Evolutionary conservation across 2,888 invertebrate species (phyloP).

Genomic region (Hymenopus coronatus): DNA sequence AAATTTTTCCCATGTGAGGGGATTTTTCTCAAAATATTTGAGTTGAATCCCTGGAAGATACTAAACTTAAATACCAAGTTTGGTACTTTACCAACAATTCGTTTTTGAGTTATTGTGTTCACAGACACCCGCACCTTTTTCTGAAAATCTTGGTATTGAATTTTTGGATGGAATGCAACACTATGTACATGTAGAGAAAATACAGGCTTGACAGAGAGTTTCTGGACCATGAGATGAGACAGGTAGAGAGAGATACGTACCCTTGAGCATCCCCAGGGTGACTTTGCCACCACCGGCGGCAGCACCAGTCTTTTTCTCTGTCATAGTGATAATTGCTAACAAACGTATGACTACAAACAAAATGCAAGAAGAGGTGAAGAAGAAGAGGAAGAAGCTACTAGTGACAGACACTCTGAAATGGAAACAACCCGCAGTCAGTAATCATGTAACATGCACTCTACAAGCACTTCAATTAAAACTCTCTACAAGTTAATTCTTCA

Average conservation of each 20-base stretch:
- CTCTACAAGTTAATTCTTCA: not conserved
- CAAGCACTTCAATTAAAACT: not conserved
- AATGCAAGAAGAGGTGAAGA: not conserved
- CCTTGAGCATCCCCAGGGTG: constrained; percentile 46
- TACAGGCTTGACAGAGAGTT: not conserved
- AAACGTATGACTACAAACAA: not conserved
- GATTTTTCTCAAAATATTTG: too few relatives aligned
- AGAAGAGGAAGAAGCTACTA: not conserved
- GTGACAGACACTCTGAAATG: not conserved
- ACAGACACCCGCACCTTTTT: too few relatives aligned
- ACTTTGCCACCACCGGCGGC: constrained; percentile 45
- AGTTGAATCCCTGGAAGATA: too few relatives aligned
- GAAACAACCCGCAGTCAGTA: not conserved
- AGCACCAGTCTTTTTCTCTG: constrained; percentile 34
- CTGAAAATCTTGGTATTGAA: too few relatives aligned
- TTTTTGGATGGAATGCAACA: too few relatives aligned
- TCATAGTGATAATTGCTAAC: constrained; percentile 19
- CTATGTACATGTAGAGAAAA: too few relatives aligned
- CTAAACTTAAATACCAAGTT: too few relatives aligned
- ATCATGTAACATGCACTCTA: not conserved
- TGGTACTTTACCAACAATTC: too few relatives aligned
- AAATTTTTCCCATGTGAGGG: too few relatives aligned
- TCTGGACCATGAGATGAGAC: not conserved
- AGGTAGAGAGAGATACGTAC: constrained; percentile 36
- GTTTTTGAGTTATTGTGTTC: too few relatives aligned